phyloP scores from a whole-genome alignment of 2,888 invertebrate species.

The Chloroclystis v-ata region DNA sequence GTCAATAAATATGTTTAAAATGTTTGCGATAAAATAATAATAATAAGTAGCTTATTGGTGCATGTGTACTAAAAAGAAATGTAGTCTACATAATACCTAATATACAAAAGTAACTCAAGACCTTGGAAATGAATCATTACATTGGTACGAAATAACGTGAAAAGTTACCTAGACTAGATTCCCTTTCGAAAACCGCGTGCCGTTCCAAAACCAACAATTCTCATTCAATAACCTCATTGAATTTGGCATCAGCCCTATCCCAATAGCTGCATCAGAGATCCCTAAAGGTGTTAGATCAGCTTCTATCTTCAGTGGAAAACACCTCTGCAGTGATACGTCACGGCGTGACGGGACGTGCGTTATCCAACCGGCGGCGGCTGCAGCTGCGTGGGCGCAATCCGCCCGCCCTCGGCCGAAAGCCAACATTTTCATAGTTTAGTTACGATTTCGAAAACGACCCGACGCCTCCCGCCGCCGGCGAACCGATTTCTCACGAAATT shows the following conservation, averaged over 20 bases:
- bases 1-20: no score
- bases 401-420: conserved; percentile 65
- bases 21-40: no score
- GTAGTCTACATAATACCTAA: not conserved
- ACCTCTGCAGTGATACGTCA: conserved; percentile 74
- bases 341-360: conserved; percentile 56
- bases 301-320: conserved; percentile 73
- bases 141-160: not conserved
- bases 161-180: not conserved
- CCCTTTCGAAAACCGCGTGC: not conserved
- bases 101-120: not conserved
- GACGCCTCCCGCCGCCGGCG: conserved; percentile 78
- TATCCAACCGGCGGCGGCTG: conserved; percentile 63
- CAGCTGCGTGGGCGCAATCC: conserved; percentile 38
- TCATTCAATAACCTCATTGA: conserved; percentile 1
- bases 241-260: conserved; percentile 30
- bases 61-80: no score
- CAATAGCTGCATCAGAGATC: conserved; percentile 35
- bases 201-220: conserved; percentile 2
- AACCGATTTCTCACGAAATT: conserved; percentile 66
- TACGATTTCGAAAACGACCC: conserved; percentile 79
- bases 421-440: conserved; percentile 77
- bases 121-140: not conserved
- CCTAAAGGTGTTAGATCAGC: conserved; percentile 51
- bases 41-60: no score